A percentile compares a stretch with the other conserved stretches of the same genome.
These are phyloP conservation scores for Mohoua ochrocephala DNA, from an alignment of 2,113 vertebrate genomes.

Conservation along the genomic window DNA sequence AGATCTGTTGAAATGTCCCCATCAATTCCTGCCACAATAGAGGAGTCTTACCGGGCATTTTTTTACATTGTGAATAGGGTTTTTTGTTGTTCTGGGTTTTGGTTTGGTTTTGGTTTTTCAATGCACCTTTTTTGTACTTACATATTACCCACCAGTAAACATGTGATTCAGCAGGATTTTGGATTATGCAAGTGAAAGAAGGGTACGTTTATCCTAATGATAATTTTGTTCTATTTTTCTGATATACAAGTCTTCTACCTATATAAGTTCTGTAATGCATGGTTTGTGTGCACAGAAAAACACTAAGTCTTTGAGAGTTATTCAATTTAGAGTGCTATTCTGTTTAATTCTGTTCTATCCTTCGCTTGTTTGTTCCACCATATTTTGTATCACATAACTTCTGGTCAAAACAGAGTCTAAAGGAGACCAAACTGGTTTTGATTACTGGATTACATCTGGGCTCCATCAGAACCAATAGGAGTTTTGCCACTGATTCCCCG, in stretches of 20 bases:
- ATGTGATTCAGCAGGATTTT: background rate
- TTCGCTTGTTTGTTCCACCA: background rate
- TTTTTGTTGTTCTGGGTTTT: background rate
- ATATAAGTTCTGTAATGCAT: background rate
- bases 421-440: background rate
- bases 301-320: background rate
- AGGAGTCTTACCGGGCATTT: background rate
- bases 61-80: background rate
- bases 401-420: background rate
- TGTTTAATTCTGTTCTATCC: background rate
- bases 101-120: background rate
- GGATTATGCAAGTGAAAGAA: background rate
- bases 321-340: background rate
- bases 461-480: background rate
- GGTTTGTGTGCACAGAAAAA: background rate
- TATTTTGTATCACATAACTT: background rate
- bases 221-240: background rate
- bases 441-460: background rate
- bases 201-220: background rate
- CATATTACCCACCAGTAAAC: background rate
- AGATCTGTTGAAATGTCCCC: background rate
- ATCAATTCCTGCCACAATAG: background rate
- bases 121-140: background rate
- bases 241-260: rapidly evolving
- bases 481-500: background rate